Evolutionary conservation across 2,113 vertebrate species (phyloP).

Genomic region (Chrysochloris asiatica): DNA sequence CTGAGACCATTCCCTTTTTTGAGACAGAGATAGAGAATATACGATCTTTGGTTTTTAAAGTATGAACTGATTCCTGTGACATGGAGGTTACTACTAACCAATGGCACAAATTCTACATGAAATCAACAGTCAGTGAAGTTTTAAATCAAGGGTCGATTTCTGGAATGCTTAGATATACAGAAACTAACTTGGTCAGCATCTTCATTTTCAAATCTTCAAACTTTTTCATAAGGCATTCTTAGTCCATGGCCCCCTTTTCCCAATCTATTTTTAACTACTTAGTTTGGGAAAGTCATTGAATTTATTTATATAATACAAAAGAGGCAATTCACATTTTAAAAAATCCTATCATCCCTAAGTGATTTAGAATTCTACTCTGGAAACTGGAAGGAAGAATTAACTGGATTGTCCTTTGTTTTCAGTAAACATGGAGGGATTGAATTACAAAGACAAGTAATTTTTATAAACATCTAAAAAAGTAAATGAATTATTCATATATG

Average conservation of each 20-base stretch:
- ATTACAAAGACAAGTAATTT: neutral
- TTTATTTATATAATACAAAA: constrained; percentile 20
- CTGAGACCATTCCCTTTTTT: neutral
- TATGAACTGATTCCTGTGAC: neutral
- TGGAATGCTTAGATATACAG: neutral
- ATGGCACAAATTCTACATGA: neutral
- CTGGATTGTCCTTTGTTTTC: neutral
- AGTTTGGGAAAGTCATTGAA: neutral
- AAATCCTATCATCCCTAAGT: neutral
- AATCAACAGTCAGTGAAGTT: neutral
- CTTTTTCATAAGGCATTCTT: no score
- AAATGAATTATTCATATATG: neutral
- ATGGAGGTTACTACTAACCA: neutral
- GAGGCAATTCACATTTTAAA: neutral
- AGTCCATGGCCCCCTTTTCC: no score
- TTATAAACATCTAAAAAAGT: neutral
- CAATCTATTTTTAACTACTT: constrained; percentile 28
- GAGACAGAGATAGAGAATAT: neutral
- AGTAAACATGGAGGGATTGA: neutral
- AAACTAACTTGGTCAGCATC: neutral
- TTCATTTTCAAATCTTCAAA: no score
- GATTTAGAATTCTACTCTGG: neutral
- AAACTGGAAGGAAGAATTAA: neutral
- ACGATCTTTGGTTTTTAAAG: constrained; percentile 15
- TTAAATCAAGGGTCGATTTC: neutral